phyloP scores from a whole-genome alignment of 2,797 vertebrate species.

The Lutjanus argentimaculatus region DNA sequence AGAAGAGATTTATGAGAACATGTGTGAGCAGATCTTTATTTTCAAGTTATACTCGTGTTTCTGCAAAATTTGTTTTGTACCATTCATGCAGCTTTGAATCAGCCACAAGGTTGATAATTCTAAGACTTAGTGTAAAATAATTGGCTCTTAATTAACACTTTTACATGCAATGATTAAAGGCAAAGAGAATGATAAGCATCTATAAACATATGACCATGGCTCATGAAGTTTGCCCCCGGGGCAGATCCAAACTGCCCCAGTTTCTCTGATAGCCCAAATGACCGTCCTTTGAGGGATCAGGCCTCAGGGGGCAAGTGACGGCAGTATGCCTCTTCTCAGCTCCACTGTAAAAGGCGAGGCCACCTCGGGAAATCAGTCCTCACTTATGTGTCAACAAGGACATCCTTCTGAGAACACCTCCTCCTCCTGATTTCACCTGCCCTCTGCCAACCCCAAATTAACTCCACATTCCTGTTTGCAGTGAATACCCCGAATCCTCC shows the following conservation, averaged over 20 bases:
- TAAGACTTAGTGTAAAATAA: slow-evolving; percentile 25
- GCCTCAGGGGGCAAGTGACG: slow-evolving; percentile 33
- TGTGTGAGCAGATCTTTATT: slow-evolving; percentile 28
- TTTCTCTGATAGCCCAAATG: slow-evolving; percentile 68
- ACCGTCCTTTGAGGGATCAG: slow-evolving; percentile 47
- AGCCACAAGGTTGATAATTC: background rate
- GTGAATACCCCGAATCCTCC: slow-evolving; percentile 61
- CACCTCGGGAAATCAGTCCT: slow-evolving; percentile 71
- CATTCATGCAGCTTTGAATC: background rate
- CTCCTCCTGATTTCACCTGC: slow-evolving; percentile 52
- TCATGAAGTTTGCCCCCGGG: slow-evolving; percentile 25
- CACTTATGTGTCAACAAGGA: slow-evolving; percentile 78
- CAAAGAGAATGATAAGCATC: slow-evolving; percentile 71
- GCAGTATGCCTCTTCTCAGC: slow-evolving; percentile 32
- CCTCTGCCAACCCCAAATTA: slow-evolving; percentile 62
- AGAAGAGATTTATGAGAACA: slow-evolving; percentile 28
- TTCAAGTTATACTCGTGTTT: background rate
- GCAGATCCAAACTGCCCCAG: slow-evolving; percentile 32
- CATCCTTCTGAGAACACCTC: slow-evolving; percentile 69
- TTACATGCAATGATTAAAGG: slow-evolving; percentile 60
- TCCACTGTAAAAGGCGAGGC: slow-evolving; percentile 44
- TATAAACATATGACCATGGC: slow-evolving; percentile 37
- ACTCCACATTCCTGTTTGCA: slow-evolving; percentile 68
- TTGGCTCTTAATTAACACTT: slow-evolving; percentile 35
- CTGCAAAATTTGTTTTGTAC: background rate